phyloP scores from a whole-genome alignment of 1,140 invertebrate genomes.

The Nasonia longicornis region DNA sequence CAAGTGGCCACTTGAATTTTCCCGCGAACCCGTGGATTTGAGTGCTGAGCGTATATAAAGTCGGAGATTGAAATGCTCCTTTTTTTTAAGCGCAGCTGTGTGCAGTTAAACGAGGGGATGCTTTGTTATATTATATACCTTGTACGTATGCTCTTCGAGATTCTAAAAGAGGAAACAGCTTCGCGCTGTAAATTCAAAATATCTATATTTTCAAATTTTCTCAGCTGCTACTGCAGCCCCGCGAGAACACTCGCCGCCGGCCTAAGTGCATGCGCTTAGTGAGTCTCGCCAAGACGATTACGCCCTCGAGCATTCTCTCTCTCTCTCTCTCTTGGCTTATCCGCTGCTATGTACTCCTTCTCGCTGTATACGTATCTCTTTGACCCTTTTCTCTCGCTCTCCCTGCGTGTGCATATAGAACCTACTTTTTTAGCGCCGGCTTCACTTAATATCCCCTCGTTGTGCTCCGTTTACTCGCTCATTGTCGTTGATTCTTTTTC shows the following conservation, averaged over 20 bases:
- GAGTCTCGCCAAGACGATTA: not conserved
- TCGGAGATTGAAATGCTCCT: not conserved
- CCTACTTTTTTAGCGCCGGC: not conserved
- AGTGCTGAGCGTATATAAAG: not conserved
- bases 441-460: not conserved
- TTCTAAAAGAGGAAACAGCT: not conserved
- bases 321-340: not conserved
- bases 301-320: not conserved
- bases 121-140: no score
- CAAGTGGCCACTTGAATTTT: not conserved
- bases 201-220: not conserved
- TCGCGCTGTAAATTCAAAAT: not conserved
- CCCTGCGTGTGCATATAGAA: not conserved
- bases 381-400: not conserved
- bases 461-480: not conserved
- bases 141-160: no score
- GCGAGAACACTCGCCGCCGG: not conserved
- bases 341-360: not conserved
- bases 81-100: not conserved
- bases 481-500: not conserved
- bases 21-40: not conserved
- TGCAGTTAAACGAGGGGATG: no score
- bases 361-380: not conserved
- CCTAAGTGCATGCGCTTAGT: slow-evolving; percentile 12
- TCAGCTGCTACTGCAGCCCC: not conserved